phyloP scores from a whole-genome alignment of 2,888 invertebrate species.

The Eilema sororculum region DNA sequence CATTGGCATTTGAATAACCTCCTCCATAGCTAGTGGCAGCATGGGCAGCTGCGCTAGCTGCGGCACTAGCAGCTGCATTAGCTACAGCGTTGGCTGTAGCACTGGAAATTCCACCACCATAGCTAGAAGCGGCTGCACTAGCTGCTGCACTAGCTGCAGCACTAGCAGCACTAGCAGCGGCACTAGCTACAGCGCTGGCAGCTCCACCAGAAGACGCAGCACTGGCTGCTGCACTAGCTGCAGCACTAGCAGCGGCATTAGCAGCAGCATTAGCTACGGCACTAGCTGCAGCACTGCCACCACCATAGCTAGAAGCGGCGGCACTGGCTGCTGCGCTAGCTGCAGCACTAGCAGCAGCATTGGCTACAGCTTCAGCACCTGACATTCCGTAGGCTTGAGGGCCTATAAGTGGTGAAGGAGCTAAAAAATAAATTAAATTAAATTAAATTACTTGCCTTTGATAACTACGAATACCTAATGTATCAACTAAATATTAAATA shows the following conservation, averaged over 20 bases:
- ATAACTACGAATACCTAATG: background rate
- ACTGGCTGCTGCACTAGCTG: constrained; percentile 17
- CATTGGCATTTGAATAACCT: constrained; percentile 12
- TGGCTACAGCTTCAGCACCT: constrained; percentile 25
- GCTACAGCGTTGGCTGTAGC: constrained; percentile 16
- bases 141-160: constrained; percentile 19
- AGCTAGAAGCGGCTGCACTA: constrained; percentile 27
- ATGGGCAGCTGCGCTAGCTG: constrained; percentile 32
- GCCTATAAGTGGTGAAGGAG: background rate
- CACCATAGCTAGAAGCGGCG: constrained; percentile 9
- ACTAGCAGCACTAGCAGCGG: background rate
- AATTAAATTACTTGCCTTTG: background rate
- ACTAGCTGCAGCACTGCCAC: constrained; percentile 9
- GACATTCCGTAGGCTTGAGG: constrained; percentile 17
- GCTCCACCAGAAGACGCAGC: background rate
- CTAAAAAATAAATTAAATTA: background rate
- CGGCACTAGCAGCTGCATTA: constrained; percentile 12
- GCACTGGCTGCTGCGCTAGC: constrained; percentile 19
- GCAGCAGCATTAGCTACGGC: constrained; percentile 24
- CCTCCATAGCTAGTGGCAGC: background rate
- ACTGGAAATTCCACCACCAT: background rate
- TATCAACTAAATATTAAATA: background rate
- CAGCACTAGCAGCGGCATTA: constrained; percentile 16
- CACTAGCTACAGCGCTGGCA: background rate
- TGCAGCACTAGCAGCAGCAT: constrained; percentile 13